Base-by-base conservation (phyloP, 92 coral and sea anemone species). In the Plumapathes pennacea region DNA sequence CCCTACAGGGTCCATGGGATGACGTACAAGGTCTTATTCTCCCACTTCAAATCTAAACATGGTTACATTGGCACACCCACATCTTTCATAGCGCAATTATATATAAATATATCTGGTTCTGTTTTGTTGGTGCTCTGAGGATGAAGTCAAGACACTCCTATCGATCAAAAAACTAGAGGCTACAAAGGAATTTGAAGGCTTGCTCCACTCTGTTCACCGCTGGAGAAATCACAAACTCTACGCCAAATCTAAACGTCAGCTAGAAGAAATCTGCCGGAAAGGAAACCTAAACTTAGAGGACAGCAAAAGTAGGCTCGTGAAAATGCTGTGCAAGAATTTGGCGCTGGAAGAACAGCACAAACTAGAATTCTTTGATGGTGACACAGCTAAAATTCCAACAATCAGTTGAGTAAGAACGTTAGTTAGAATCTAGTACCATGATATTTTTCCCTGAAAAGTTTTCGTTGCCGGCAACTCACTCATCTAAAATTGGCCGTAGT, bases 11-110 rank as follows among this genome's bases (percentile, higher is more conserved):
- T 0, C 23, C 51, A 9, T 72, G 64, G 80, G 57, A 61, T 40
- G 46, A 42, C 12, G 40, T 33, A 13, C 45, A 53, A 4, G 73
- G 43, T 50, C 55, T n/a, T 63, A 24, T 52, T 74, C 48, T 17
- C 56, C 39, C 73, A 72, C 51, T 64, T 54, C 42, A 62, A 57
- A 29, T 22, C 42, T 74, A 47, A 66, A 74, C 20, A 21, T 67
- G 26, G 23, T 57, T 17, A 8, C 25, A 15, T 37, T 57, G 1
- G 13, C 29, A n/a, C 64, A 57, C 42, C 64, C 64, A 3, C 23
- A 57, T 50, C 25, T 62, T 0, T n/a, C n/a, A n/a, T n/a, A n/a
- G n/a, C 33, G 54, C 42, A 38, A 46, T 32, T 15, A 17, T 4
- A 23, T 34, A 0, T 31, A 61, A 43, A 47, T 15, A 46, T 52